Evolutionary conservation across 2,797 vertebrate genomes (phyloP).

Genomic region (Etheostoma perlongum): DNA sequence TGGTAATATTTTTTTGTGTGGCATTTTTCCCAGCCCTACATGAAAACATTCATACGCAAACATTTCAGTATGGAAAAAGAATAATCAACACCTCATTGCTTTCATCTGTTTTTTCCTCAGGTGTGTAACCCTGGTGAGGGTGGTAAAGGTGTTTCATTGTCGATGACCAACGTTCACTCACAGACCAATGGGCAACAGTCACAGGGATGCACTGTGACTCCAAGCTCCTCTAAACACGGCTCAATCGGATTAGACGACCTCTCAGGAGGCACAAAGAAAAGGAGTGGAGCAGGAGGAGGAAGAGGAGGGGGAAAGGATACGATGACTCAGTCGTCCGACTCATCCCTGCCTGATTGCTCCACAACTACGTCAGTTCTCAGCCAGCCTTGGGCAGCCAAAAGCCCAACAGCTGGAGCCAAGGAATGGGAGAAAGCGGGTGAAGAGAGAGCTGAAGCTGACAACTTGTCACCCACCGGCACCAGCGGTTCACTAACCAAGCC

Average conservation of each 20-base stretch:
- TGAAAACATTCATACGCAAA: background rate
- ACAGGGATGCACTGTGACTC: slow-evolving; percentile 89
- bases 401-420: slow-evolving; percentile 52
- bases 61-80: background rate
- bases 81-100: background rate
- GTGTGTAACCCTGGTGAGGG: slow-evolving; percentile 92
- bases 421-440: slow-evolving; percentile 55
- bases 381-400: slow-evolving; percentile 79
- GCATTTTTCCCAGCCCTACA: background rate
- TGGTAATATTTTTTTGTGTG: background rate
- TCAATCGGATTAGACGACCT: slow-evolving; percentile 75
- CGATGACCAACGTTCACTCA: slow-evolving; percentile 95
- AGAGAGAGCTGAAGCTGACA: slow-evolving; percentile 45
- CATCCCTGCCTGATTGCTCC: slow-evolving; percentile 88
- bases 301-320: slow-evolving; percentile 80
- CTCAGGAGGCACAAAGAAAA: slow-evolving; percentile 68
- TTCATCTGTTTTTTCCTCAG: slow-evolving; percentile 55
- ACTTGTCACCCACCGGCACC: slow-evolving; percentile 64
- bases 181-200: slow-evolving; percentile 95
- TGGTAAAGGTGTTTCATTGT: slow-evolving; percentile 89
- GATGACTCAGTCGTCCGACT: slow-evolving; percentile 83
- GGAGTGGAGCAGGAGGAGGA: slow-evolving; percentile 60
- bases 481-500: slow-evolving; percentile 84
- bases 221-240: slow-evolving; percentile 91
- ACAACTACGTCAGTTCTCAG: slow-evolving; percentile 89